A percentile compares a stretch with the other conserved stretches of the same genome.
Evolutionary conservation across 2,113 vertebrate genomes (phyloP).

Genomic region (Mobula birostris): DNA sequence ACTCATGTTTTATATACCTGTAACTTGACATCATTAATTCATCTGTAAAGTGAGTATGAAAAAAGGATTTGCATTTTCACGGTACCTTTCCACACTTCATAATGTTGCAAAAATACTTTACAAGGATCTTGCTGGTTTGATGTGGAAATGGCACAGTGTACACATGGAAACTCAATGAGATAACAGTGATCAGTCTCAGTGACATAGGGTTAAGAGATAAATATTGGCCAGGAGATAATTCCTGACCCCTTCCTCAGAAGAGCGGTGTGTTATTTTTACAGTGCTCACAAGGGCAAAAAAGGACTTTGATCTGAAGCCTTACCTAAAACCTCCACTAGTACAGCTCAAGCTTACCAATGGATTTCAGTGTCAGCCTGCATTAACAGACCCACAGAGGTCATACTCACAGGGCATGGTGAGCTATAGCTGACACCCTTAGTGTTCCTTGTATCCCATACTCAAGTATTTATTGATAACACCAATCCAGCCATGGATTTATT

Average conservation of each 20-base stretch:
- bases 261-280: background rate
- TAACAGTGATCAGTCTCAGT: background rate
- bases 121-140: background rate
- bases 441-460: background rate
- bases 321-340: background rate
- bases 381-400: background rate
- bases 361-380: background rate
- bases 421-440: background rate
- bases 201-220: background rate
- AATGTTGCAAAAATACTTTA: background rate
- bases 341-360: background rate
- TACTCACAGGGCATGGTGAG: background rate
- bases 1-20: no score
- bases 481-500: background rate
- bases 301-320: background rate
- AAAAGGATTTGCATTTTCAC: background rate
- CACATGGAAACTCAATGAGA: background rate
- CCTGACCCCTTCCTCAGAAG: background rate
- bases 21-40: no score
- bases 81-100: background rate
- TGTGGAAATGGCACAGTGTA: background rate
- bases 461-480: background rate
- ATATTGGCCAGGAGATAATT: background rate
- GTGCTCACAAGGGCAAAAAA: background rate
- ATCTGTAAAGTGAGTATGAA: background rate